Base-by-base conservation (phyloP, 2,113 vertebrate species). In the Carassius carassius region DNA sequence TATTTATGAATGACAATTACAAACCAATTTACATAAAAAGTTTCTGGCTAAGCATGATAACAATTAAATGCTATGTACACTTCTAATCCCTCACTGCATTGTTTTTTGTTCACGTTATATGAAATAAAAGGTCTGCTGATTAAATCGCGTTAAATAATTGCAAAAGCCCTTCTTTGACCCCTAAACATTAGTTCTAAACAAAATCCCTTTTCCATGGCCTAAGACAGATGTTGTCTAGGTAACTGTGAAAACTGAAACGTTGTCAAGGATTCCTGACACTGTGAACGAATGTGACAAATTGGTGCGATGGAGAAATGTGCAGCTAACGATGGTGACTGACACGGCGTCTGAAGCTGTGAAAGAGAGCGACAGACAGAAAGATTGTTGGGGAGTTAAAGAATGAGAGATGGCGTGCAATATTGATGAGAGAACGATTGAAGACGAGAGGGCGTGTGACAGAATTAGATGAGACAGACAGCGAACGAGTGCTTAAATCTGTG, bases 301-400 rank as follows among this genome's bases (percentile, higher is more conserved):
- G 79, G 72, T 62, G 76, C 58, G 80, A 82, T 14, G 80, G 67
- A 41, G 69, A 84, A 83, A 83, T 3, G 51, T 47, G 62, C 70
- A 75, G 62, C 84, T 85, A 84, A 89, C 73, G 81, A 83, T 81
- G 72, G 86, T 77, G 83, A 85, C 76, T 76, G 86, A 83, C 77
- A 85, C 25, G 44, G 23, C 2, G 69, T 21, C 29, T 82, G 47
- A 77, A 65, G 72, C 49, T 65, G 19, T 60, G 72, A 58, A 69
- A 41, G 56, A 80, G 79, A 83, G n/a, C 49, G 11, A 56, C 58
- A 29, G 69, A 29, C 72, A 83, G 78, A 82, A 60, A 78, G 37
- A 69, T 56, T 13, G 23, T 8, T 25, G 25, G 44, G 58, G 58
- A 81, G 29, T 60, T 32, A 14, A 41, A 41, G 41, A 70, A 85